These are phyloP conservation scores for Nymphalis io DNA, from an alignment of 1,140 invertebrate genomes.

Conservation along the genomic window DNA sequence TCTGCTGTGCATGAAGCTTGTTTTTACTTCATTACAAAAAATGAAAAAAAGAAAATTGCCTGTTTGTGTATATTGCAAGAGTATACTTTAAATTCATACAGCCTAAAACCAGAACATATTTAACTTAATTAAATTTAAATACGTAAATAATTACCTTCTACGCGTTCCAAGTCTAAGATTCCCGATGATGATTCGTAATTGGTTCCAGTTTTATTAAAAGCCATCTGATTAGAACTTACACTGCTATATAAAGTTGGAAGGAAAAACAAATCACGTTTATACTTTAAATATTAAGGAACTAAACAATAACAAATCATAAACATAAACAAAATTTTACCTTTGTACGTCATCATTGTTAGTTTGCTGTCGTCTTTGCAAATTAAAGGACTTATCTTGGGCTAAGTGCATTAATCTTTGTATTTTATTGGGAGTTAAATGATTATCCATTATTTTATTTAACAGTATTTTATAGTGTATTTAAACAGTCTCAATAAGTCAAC, in stretches of 20 bases:
- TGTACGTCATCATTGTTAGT: constrained; percentile 53
- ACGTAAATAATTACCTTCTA: constrained; percentile 58
- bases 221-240: constrained; percentile 36
- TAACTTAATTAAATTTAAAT: no score
- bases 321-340: constrained; percentile 24
- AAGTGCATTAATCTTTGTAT: constrained; percentile 67
- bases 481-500: background rate
- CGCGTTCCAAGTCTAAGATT: constrained; percentile 65
- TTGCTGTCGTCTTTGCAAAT: constrained; percentile 44
- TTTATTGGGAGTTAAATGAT: constrained; percentile 70
- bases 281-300: background rate
- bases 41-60: no score
- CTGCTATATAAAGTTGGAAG: constrained; percentile 38
- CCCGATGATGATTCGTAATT: constrained; percentile 67
- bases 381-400: constrained; percentile 68
- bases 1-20: no score
- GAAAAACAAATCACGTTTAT: background rate
- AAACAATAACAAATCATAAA: constrained; percentile 17
- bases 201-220: constrained; percentile 47
- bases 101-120: no score
- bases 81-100: no score
- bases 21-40: no score
- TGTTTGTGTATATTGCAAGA: no score
- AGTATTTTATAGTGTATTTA: background rate
- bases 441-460: constrained; percentile 55